Evolutionary conservation across 2,113 vertebrate genomes (phyloP), one percentile per base, ranked within the genome.

Genomic region (Bos indicus): DNA sequence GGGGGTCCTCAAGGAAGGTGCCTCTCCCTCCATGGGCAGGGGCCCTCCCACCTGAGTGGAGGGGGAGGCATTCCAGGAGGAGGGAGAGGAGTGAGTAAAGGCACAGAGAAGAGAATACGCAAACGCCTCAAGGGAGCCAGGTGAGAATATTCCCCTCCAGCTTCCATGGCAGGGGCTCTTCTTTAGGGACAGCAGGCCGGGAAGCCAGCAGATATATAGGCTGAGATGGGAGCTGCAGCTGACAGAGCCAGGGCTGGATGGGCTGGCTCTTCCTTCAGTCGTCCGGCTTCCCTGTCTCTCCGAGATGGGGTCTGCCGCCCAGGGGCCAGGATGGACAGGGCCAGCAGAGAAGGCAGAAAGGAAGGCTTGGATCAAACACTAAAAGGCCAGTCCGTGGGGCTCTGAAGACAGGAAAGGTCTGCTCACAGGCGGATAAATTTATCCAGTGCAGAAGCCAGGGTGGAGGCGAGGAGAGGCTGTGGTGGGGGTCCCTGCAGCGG

Each of bases 201-300:
- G 93, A 54, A n/a, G 16, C 64, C 25, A 16, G 12, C 5, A 28
- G 78, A 21, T 56, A 54, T 6, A 10, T 9, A 2, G 54, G 60
- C 23, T 14, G 14, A n/a, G 15, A 17, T 2, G 13, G 67, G 83
- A 28, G 25, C 86, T 3, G 28, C 0, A 0, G 52, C 0, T 3
- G n/a, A 36, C n/a, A 36, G 2, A 40, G 67, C n/a, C 67, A 23
- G n/a, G 40, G 81, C 7, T 15, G 9, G 25, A 40, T 28, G 10
- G 67, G 19, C 67, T 40, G 28, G 21, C 4, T 9, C 7, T 48
- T 28, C 9, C 7, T 10, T 10, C 9, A 1, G 80, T 21, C 17
- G 5, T 26, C 51, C 1, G 0, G 17, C n/a, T 26, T 15, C 15
- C 21, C 5, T 0, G 3, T 30, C 30, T 11, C 7, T 7, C 2